phyloP scores from a whole-genome alignment of 2,113 vertebrate genomes.

The Opisthocomus hoazin region DNA sequence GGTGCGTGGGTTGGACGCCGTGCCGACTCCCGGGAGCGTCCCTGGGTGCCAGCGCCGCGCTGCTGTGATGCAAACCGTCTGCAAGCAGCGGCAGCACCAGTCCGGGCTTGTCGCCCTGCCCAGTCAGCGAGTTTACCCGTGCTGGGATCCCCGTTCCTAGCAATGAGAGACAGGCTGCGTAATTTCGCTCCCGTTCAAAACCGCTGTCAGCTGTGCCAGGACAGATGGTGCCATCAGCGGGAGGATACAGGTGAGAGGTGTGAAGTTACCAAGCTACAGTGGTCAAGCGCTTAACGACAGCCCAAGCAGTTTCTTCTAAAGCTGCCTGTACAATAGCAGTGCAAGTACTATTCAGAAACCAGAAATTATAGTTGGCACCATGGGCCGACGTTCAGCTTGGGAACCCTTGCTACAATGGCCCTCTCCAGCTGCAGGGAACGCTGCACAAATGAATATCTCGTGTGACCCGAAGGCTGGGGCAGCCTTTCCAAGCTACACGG shows the following conservation, averaged over 20 bases:
- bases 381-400: fast-evolving
- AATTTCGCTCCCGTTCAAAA: fast-evolving
- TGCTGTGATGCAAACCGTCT: background rate
- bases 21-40: too few species aligned
- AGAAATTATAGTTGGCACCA: background rate
- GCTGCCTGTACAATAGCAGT: background rate
- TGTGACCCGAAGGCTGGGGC: background rate
- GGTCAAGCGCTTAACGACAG: background rate
- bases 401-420: too few species aligned
- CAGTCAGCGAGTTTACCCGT: background rate
- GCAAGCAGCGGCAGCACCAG: background rate
- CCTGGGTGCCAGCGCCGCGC: too few species aligned
- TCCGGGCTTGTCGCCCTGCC: background rate
- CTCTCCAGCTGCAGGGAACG: too few species aligned
- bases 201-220: fast-evolving
- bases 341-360: background rate
- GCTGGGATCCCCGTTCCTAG: background rate
- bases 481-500: background rate
- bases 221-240: fast-evolving
- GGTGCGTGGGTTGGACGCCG: too few species aligned
- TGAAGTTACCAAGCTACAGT: fast-evolving
- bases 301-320: background rate
- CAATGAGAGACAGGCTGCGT: fast-evolving
- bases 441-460: background rate
- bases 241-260: fast-evolving